phyloP scores from a whole-genome alignment of 2,113 vertebrate genomes.

The Aphelocoma coerulescens region DNA sequence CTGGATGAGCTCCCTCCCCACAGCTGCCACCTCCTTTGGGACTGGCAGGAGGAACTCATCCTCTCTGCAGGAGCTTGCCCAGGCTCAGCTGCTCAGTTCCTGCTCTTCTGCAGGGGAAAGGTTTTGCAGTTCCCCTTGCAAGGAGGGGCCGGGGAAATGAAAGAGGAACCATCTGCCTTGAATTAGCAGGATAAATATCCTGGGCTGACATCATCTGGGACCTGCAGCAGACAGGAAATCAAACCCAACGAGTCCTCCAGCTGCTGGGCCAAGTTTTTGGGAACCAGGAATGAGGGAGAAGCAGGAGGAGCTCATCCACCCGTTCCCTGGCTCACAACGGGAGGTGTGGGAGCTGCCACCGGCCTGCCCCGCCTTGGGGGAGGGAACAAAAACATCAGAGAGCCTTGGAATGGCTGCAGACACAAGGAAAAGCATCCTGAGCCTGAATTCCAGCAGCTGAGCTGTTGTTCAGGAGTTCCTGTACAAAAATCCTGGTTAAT shows the following conservation, averaged over 20 bases:
- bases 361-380: neutral
- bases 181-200: constrained; percentile 65
- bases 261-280: neutral
- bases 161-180: constrained; percentile 47
- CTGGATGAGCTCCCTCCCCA: neutral
- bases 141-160: neutral
- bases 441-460: neutral
- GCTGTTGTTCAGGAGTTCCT: rapidly evolving
- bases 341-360: neutral
- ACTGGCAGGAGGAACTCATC: neutral
- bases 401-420: neutral
- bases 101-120: neutral
- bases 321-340: neutral
- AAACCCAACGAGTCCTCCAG: constrained; percentile 8
- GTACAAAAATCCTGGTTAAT: neutral
- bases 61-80: neutral
- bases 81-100: neutral
- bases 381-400: neutral
- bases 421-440: neutral
- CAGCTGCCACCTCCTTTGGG: neutral
- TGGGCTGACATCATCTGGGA: constrained; percentile 67
- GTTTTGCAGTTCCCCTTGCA: neutral
- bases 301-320: neutral
- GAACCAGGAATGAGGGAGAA: neutral
- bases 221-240: constrained; percentile 63